These are phyloP conservation scores for Cryptus viduatorius DNA, from an alignment of 2,888 invertebrate genomes.

Conservation along the genomic window DNA sequence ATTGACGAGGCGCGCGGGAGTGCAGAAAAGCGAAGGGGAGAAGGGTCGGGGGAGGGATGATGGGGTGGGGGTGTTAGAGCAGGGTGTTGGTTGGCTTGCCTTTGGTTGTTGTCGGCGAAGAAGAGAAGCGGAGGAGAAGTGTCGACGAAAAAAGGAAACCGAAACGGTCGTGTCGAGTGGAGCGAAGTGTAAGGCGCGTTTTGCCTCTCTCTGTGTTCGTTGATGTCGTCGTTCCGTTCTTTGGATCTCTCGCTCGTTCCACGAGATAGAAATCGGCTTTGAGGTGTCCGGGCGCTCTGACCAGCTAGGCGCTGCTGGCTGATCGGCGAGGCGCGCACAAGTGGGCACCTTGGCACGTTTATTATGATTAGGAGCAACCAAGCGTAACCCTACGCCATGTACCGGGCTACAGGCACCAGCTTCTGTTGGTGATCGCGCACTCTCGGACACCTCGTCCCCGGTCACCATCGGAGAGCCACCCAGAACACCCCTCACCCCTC, in stretches of 20 bases:
- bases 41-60: too few species aligned
- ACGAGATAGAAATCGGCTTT: slow-evolving; percentile 82
- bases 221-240: neutral
- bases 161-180: slow-evolving; percentile 61
- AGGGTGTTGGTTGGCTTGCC: neutral
- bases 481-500: slow-evolving; percentile 23
- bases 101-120: slow-evolving; percentile 55
- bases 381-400: slow-evolving; percentile 77
- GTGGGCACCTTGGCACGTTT: slow-evolving; percentile 84
- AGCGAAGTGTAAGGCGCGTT: slow-evolving; percentile 55
- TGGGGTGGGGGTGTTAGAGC: neutral
- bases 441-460: slow-evolving; percentile 68
- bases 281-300: slow-evolving; percentile 76
- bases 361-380: slow-evolving; percentile 84
- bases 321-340: slow-evolving; percentile 80
- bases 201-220: slow-evolving; percentile 18
- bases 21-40: neutral
- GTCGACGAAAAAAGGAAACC: slow-evolving; percentile 69
- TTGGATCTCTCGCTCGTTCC: slow-evolving; percentile 33
- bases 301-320: slow-evolving; percentile 70
- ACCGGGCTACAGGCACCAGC: slow-evolving; percentile 47
- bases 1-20: too few species aligned
- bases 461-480: slow-evolving; percentile 67
- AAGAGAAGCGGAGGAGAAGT: slow-evolving; percentile 47
- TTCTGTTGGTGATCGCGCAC: slow-evolving; percentile 51